Evolutionary conservation across 2,797 vertebrate species (phyloP).

Genomic region (Eulemur rubriventer): DNA sequence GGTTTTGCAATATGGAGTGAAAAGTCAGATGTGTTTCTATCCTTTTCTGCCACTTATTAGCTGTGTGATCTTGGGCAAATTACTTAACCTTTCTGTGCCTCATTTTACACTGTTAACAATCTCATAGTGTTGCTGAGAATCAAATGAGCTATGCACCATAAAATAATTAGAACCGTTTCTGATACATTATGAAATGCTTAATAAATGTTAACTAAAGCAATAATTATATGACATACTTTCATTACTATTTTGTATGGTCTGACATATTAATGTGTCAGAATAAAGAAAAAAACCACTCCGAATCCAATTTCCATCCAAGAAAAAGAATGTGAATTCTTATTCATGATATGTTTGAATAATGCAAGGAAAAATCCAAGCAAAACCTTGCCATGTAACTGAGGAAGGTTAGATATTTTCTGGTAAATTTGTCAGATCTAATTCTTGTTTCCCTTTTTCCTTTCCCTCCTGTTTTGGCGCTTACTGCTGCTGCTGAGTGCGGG

Average conservation of each 20-base stretch:
- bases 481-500: neutral
- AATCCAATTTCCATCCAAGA: neutral
- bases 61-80: neutral
- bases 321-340: constrained; percentile 29
- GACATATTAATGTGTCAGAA: neutral
- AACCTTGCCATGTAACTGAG: neutral
- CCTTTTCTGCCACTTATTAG: neutral
- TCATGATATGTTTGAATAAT: neutral
- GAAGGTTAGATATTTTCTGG: neutral
- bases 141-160: neutral
- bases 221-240: neutral
- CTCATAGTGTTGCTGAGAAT: neutral
- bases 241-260: neutral
- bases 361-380: constrained; percentile 4
- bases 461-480: neutral
- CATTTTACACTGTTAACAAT: neutral
- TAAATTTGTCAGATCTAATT: neutral
- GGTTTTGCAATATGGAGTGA: neutral
- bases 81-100: neutral
- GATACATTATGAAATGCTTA: neutral
- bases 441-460: neutral
- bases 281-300: neutral
- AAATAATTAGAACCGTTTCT: neutral
- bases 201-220: constrained; percentile 35
- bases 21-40: neutral